Conservation (phyloP, 2,113 vertebrate species). For the Willisornis vidua region DNA sequence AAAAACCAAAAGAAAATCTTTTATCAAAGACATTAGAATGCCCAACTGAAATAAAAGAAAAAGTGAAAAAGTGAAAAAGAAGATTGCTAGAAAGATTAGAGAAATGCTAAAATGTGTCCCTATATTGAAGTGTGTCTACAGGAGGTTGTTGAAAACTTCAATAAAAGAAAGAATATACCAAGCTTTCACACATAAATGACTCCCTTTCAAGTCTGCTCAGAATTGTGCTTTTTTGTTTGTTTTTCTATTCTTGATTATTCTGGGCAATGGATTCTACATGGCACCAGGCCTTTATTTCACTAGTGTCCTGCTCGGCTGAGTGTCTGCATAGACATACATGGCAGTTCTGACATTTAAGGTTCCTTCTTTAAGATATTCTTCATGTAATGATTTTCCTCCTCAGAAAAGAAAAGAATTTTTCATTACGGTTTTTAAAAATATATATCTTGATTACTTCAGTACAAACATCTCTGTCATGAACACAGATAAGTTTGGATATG, state of each 20-base stretch:
- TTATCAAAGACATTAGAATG: neutral
- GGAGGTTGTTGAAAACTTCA: neutral
- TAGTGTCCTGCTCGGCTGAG: neutral
- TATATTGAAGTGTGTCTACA: neutral
- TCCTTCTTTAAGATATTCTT: neutral
- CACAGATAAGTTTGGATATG: neutral
- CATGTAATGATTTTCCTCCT: neutral
- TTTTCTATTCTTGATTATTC: no score
- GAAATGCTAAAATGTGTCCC: neutral
- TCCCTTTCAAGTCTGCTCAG: no score
- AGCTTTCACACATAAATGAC: no score
- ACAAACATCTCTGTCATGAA: neutral
- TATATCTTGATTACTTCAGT: neutral
- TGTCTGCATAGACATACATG: neutral
- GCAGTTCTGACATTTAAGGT: neutral
- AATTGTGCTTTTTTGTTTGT: no score
- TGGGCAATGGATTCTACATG: neutral
- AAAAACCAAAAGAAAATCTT: neutral
- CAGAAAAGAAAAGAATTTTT: fast-evolving
- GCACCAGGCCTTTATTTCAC: neutral
- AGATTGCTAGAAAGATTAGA: neutral
- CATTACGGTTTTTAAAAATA: neutral
- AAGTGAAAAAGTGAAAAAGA: neutral
- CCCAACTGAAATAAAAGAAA: neutral
- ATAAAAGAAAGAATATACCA: no score